Evolutionary conservation across 2,113 vertebrate species (phyloP), one percentile per base, ranked within the genome.

Genomic region (Cryptomyrus ogoouensis): DNA sequence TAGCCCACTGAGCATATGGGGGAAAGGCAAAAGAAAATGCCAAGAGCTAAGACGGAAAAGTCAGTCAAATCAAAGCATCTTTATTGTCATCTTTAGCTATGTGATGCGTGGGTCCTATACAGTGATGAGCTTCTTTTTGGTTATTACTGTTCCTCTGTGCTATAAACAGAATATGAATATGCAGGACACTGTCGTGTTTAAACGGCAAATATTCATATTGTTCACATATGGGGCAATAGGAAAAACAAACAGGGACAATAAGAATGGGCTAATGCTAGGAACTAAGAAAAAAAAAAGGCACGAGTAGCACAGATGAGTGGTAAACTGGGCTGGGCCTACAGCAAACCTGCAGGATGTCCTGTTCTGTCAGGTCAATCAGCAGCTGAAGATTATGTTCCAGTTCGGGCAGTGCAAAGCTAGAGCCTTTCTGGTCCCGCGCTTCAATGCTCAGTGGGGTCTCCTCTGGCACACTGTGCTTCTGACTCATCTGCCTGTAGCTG

Each of bases 361-460:
- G 98, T 94, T 99, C 98, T 0, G 98, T 99, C 70, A 99, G 96
- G 92, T 99, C 98, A 0, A 99, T 99, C 70, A 99, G 96, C 24
- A 99, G 96, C 93, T 99, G 97, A 86, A 99, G 94, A 93, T 99
- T 99, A 95, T 99, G 98, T 93, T 99, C 98, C 49, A 99, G 96
- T 94, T 99, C 98, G 0, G 98, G 98, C 80, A 99, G 94, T 1
- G 96, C 95, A 42, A 99, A 99, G 49, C 96, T 95, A 0, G 97
- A 95, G 0, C 93, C 95, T 92, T 96, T 98, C 93, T 96, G 95
- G 66, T 99, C 98, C 46, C 95, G 97, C 53, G 94, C 93, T 0
- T 95, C 92, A 0, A 92, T 92, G 83, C 91, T 95, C 91, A 95
- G 95, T 0, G 97, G 95, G 50, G 92, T 95, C 39, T 99, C 97